Percentiles rank a stretch among this genome's conserved stretches.
Evolutionary conservation across 2,888 invertebrate species (phyloP).

Genomic region (Eilema depressum): DNA sequence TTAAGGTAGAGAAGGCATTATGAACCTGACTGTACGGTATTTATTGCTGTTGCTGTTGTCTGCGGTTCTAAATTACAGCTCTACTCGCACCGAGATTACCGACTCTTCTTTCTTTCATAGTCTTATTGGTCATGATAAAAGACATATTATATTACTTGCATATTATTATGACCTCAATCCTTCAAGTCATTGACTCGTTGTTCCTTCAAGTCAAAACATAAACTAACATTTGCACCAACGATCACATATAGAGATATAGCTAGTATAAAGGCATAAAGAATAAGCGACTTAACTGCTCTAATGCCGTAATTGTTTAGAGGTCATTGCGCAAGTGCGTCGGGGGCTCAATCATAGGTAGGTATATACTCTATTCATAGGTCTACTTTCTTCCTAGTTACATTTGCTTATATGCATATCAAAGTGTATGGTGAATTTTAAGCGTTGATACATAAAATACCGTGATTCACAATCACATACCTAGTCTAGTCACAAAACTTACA

Average conservation of each 20-base stretch:
- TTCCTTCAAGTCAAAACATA: too few relatives aligned
- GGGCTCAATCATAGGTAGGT: neutral
- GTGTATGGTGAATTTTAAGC: neutral
- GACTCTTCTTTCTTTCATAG: neutral
- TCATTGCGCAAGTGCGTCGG: neutral
- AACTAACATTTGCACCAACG: neutral
- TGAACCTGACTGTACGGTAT: too few relatives aligned
- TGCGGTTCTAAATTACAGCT: neutral
- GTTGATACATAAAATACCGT: too few relatives aligned
- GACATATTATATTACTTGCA: neutral
- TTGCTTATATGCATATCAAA: neutral
- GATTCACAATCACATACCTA: too few relatives aligned
- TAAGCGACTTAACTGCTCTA: neutral
- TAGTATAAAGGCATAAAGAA: neutral
- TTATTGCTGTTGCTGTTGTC: too few relatives aligned
- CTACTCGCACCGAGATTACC: neutral
- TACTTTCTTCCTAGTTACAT: slow-evolving; percentile 1
- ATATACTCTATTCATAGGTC: neutral
- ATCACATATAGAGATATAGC: neutral
- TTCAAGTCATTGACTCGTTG: too few relatives aligned
- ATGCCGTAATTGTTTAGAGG: neutral
- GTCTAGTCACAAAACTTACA: too few relatives aligned
- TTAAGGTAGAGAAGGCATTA: too few relatives aligned
- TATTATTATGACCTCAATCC: slow-evolving; percentile 4
- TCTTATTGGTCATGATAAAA: neutral